phyloP scores from a whole-genome alignment of 2,113 vertebrate species.

The Romanogobio albipinnatus region DNA sequence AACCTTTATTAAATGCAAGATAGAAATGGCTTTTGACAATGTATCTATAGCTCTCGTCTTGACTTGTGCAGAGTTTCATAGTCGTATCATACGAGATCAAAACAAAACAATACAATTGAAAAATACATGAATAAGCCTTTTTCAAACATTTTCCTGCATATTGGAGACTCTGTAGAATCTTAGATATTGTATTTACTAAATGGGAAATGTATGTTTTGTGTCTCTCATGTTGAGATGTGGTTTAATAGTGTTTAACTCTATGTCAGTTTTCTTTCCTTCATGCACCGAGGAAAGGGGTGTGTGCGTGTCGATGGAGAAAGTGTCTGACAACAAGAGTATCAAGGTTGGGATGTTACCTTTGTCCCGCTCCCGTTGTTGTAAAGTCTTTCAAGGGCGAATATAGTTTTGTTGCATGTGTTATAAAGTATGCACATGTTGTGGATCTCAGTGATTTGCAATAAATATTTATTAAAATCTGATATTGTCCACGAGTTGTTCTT shows the following conservation, averaged over 20 bases:
- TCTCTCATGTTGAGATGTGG: constrained; percentile 35
- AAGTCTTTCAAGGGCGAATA: constrained; percentile 2
- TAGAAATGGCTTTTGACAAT: constrained; percentile 31
- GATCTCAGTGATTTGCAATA: constrained; percentile 26
- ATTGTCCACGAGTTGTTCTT: background rate
- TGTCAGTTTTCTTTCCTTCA: constrained; percentile 23
- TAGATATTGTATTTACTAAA: constrained; percentile 36
- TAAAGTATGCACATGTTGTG: constrained; percentile 34
- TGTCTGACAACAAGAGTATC: constrained; percentile 17
- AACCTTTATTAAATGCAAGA: constrained; percentile 31
- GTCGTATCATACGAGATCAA: background rate
- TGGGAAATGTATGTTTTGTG: constrained; percentile 18
- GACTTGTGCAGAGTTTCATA: constrained; percentile 66
- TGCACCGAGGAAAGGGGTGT: background rate
- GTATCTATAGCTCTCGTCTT: constrained; percentile 46
- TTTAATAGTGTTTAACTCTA: constrained; percentile 10
- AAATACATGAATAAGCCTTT: background rate
- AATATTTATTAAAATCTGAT: constrained; percentile 24
- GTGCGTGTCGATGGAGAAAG: background rate
- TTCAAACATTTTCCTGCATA: constrained; percentile 17
- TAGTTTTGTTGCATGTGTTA: constrained; percentile 18
- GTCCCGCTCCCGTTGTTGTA: background rate
- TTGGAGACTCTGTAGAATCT: constrained; percentile 62
- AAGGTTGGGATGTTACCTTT: background rate
- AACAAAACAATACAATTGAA: background rate